A percentile compares a stretch with the other conserved stretches of the same genome.
These are phyloP conservation scores for Zosterops pallidus DNA, from an alignment of 2,113 vertebrate species.

Conservation along the genomic window DNA sequence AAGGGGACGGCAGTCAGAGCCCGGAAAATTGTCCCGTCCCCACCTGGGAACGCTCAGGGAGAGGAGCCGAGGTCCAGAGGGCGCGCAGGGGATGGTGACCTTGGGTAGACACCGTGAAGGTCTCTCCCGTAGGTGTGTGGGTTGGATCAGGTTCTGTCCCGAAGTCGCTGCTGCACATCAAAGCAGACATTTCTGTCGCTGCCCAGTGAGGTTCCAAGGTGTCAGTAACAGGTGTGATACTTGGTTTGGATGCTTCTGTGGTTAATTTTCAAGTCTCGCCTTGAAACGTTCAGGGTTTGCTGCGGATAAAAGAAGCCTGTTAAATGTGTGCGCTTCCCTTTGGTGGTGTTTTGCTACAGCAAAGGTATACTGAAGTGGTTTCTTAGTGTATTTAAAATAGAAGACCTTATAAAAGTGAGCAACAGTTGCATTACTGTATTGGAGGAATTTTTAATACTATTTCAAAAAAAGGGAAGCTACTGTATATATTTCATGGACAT, in stretches of 20 bases:
- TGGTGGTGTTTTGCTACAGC: neutral
- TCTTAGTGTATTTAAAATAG: neutral
- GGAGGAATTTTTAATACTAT: neutral
- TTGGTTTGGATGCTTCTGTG: neutral
- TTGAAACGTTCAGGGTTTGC: neutral
- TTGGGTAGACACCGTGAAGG: neutral
- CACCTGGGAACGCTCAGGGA: neutral
- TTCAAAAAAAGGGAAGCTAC: neutral
- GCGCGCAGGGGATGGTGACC: neutral
- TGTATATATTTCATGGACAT: neutral
- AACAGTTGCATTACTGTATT: neutral
- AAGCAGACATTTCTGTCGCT: neutral
- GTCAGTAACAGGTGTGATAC: accelerated
- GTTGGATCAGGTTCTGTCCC: too few relatives aligned
- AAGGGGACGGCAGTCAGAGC: neutral
- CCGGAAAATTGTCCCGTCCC: neutral
- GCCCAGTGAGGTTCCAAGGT: accelerated
- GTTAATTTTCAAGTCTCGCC: neutral
- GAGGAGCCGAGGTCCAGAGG: neutral
- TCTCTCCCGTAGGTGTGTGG: accelerated
- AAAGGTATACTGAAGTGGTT: neutral
- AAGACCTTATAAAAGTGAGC: neutral
- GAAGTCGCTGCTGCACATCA: accelerated
- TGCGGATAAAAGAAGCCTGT: neutral
- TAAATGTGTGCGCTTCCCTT: accelerated